phyloP scores from a whole-genome alignment of 1,140 invertebrate species.

The Leptopilina clavipes region DNA sequence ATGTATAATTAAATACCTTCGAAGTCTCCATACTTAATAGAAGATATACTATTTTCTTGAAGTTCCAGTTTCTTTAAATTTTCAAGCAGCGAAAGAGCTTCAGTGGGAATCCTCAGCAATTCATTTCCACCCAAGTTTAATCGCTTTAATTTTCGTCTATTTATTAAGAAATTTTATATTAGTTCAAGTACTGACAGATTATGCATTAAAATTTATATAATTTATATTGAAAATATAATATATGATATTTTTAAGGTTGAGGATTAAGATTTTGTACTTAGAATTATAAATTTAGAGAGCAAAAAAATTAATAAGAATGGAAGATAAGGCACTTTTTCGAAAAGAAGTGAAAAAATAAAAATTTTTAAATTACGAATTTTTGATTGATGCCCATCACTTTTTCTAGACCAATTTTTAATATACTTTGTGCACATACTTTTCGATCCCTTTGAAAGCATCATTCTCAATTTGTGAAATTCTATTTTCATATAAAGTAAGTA shows the following conservation, averaged over 20 bases:
- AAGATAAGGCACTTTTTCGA: too few relatives aligned
- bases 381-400: too few relatives aligned
- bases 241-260: too few relatives aligned
- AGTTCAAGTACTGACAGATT: too few relatives aligned
- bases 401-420: not conserved
- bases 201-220: too few relatives aligned
- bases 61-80: slow-evolving; percentile 90
- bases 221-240: too few relatives aligned
- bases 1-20: slow-evolving; percentile 76
- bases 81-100: slow-evolving; percentile 83
- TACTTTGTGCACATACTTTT: slow-evolving; percentile 83
- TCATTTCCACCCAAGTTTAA: slow-evolving; percentile 91
- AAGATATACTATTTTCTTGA: slow-evolving; percentile 87
- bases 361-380: too few relatives aligned
- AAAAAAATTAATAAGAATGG: too few relatives aligned
- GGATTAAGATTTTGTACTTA: too few relatives aligned
- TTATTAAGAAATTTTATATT: slow-evolving; percentile 54
- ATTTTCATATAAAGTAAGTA: slow-evolving; percentile 92
- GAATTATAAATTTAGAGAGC: too few relatives aligned
- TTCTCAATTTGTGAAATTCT: slow-evolving; percentile 85
- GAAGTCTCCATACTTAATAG: slow-evolving; percentile 88
- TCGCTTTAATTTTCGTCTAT: slow-evolving; percentile 84
- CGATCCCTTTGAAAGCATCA: slow-evolving; percentile 88
- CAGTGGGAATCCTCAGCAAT: slow-evolving; percentile 83
- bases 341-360: too few relatives aligned